phyloP scores from a whole-genome alignment of 2,113 vertebrate genomes.

The Triplophysa tibetana region DNA sequence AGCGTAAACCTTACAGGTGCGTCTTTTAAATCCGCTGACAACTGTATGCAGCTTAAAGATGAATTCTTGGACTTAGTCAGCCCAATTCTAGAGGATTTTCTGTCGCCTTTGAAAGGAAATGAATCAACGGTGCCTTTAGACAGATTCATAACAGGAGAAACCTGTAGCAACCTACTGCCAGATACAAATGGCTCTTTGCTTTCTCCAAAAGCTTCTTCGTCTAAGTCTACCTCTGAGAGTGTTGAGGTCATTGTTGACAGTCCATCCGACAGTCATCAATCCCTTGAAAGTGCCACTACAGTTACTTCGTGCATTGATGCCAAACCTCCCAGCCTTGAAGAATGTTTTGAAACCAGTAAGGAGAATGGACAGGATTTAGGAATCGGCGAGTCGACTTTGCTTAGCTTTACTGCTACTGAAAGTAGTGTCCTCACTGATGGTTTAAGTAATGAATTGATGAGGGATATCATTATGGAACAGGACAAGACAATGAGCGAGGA shows the following conservation, averaged over 20 bases:
- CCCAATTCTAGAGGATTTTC: constrained; percentile 48
- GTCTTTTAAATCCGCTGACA: constrained; percentile 61
- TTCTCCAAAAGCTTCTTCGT: constrained; percentile 61
- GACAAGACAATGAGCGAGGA: constrained; percentile 48
- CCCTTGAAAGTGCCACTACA: constrained; percentile 56
- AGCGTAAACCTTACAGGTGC: constrained; percentile 65
- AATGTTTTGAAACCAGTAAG: constrained; percentile 58
- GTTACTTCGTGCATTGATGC: constrained; percentile 70
- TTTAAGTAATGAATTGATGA: constrained; percentile 66
- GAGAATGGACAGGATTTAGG: constrained; percentile 26
- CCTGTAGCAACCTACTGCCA: constrained; percentile 52
- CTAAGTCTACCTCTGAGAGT: constrained; percentile 65
- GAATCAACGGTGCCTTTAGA: constrained; percentile 72
- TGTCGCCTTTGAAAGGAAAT: constrained; percentile 60
- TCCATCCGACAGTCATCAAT: constrained; percentile 60
- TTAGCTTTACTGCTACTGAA: constrained; percentile 40
- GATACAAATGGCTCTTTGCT: constrained; percentile 62
- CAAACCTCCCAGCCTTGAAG: constrained; percentile 69
- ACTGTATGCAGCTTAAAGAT: constrained; percentile 58
- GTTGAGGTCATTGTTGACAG: constrained; percentile 56
- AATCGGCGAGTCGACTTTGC: constrained; percentile 49
- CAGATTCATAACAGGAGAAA: constrained; percentile 65
- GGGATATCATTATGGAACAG: constrained; percentile 68
- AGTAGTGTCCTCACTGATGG: constrained; percentile 59
- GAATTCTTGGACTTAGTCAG: constrained; percentile 64